Conservation (phyloP, 2,888 invertebrate species). For the Sericinus montela region DNA sequence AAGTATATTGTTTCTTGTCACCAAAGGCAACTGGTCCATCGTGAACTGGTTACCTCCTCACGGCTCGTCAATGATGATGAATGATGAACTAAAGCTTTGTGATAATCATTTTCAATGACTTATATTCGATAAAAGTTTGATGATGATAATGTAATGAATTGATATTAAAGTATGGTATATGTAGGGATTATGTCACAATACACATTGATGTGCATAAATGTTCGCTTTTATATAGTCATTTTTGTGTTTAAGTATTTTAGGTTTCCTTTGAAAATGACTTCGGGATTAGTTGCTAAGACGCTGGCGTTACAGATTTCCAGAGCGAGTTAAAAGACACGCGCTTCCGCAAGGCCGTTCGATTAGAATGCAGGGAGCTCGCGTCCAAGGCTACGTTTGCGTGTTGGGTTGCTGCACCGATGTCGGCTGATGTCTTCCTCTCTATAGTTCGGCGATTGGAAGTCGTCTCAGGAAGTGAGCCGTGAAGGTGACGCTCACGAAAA, state of each 20-base stretch:
- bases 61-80: no score
- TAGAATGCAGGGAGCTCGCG: conserved; percentile 77
- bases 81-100: conserved; percentile 40
- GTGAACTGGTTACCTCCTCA: conserved; percentile 54
- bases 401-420: conserved; percentile 71
- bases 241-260: no score
- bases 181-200: no score
- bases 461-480: conserved; percentile 61
- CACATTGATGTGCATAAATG: no score
- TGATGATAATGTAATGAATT: no score
- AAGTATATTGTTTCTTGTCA: conserved; percentile 47
- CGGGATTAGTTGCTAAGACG: conserved; percentile 44
- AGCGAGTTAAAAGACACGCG: conserved; percentile 61
- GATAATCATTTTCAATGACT: conserved; percentile 50
- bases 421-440: conserved; percentile 62
- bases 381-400: conserved; percentile 68
- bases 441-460: conserved; percentile 51
- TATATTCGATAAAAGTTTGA: conserved; percentile 24
- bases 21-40: conserved; percentile 43
- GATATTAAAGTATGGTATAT: no score
- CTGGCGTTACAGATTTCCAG: conserved; percentile 54
- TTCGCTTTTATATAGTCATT: no score
- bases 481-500: conserved; percentile 67
- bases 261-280: not conserved
- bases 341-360: conserved; percentile 76